These are phyloP conservation scores for Petrocephalus schoutedeni DNA, from an alignment of 2,797 vertebrate genomes.

Conservation along the genomic window DNA sequence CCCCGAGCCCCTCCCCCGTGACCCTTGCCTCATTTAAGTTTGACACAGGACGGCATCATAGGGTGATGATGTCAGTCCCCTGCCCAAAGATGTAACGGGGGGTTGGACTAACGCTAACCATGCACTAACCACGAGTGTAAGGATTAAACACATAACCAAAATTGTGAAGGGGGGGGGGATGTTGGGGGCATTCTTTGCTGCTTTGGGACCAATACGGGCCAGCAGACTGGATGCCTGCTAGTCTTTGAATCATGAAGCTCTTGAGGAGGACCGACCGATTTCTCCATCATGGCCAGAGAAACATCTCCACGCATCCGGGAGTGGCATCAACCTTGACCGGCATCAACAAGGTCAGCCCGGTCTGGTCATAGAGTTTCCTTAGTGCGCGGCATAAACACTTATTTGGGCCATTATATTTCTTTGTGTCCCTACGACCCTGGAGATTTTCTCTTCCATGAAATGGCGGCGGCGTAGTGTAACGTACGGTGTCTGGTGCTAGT, in stretches of 20 bases:
- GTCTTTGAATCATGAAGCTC: neutral
- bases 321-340: neutral
- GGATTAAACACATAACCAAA: conserved; percentile 38
- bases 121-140: conserved; percentile 28
- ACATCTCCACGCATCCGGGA: neutral
- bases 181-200: neutral
- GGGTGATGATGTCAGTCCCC: conserved; percentile 12
- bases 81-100: neutral
- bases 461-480: neutral
- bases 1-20: neutral
- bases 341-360: conserved; percentile 3
- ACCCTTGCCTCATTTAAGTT: neutral
- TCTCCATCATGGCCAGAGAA: neutral
- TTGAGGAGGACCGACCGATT: neutral
- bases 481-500: neutral
- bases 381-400: neutral
- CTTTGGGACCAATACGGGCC: neutral
- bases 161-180: conserved; percentile 8
- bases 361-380: neutral
- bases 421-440: neutral
- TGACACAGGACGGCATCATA: neutral
- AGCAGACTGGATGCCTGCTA: neutral
- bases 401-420: neutral
- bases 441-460: conserved; percentile 2
- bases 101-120: conserved; percentile 20